A percentile compares a stretch with the other conserved stretches of the same genome.
These are phyloP conservation scores for Bubo scandiacus DNA, from an alignment of 2,113 vertebrate species.

Conservation along the genomic window DNA sequence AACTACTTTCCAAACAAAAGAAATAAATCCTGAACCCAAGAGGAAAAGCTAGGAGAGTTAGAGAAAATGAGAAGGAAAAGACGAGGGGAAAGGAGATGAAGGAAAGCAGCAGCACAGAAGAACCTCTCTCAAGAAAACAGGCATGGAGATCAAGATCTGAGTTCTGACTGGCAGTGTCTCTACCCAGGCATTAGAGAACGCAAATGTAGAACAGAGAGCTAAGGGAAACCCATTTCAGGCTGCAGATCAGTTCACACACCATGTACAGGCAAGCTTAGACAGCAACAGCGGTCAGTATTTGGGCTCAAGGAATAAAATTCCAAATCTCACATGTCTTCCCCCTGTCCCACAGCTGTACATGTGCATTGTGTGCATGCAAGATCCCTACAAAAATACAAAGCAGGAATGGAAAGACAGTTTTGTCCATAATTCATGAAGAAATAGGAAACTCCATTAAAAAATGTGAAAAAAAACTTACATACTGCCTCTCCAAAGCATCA, in stretches of 20 bases:
- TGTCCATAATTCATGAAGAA: neutral
- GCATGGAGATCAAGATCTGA: neutral
- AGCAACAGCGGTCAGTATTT: neutral
- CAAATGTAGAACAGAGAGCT: neutral
- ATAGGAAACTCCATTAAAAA: neutral
- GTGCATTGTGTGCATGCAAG: neutral
- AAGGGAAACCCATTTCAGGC: neutral
- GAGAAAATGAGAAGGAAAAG: neutral
- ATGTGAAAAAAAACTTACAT: slow-evolving; percentile 70
- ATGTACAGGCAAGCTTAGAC: neutral
- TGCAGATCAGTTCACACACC: neutral
- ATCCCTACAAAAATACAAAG: neutral
- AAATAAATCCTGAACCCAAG: neutral
- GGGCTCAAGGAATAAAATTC: neutral
- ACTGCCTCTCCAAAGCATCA: slow-evolving; percentile 79
- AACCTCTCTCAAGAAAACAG: neutral
- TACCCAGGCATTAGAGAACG: neutral
- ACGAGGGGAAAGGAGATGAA: neutral
- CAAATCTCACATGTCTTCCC: neutral
- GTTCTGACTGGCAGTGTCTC: neutral
- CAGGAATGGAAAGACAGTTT: neutral
- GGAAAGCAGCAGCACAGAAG: neutral
- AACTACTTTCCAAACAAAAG: neutral
- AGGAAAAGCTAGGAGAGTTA: neutral
- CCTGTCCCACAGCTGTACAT: neutral